Evolutionary conservation across 1,140 invertebrate species (phyloP).

Genomic region (Latrodectus geometricus): DNA sequence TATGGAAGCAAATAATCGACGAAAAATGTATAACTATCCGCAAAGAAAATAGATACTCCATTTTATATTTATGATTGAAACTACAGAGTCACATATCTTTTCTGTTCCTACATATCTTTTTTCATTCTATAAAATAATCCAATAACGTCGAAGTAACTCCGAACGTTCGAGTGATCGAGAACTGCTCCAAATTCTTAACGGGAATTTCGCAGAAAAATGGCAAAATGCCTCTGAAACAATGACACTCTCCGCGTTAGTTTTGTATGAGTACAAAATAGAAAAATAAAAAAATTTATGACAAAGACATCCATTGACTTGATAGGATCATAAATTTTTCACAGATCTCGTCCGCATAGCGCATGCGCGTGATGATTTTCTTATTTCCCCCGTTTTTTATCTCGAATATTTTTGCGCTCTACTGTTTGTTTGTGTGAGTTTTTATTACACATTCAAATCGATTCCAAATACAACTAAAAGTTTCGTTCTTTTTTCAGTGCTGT

Average conservation of each 20-base stretch:
- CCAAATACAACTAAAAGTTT: not conserved
- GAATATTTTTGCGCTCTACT: not conserved
- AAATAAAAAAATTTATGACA: not conserved
- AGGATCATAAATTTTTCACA: constrained; percentile 28
- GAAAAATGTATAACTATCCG: too few species aligned
- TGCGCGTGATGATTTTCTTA: not conserved
- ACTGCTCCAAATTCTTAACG: not conserved
- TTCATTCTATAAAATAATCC: not conserved
- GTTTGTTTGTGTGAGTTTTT: not conserved
- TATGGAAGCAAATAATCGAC: too few species aligned
- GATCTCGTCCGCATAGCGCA: not conserved
- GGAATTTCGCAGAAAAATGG: not conserved
- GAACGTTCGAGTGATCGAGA: not conserved
- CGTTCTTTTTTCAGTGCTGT: too few species aligned
- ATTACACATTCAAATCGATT: constrained; percentile 17
- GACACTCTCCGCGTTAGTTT: not conserved
- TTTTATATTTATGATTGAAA: too few species aligned
- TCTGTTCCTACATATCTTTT: too few species aligned
- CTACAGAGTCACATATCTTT: too few species aligned
- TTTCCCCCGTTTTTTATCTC: not conserved
- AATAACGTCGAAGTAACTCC: not conserved
- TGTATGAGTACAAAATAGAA: too few species aligned
- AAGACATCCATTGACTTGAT: constrained; percentile 28
- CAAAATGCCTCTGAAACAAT: not conserved
- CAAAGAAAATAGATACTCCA: too few species aligned